These are phyloP conservation scores for Psittacara wagleri DNA, from an alignment of 2,113 vertebrate genomes.

Conservation along the genomic window DNA sequence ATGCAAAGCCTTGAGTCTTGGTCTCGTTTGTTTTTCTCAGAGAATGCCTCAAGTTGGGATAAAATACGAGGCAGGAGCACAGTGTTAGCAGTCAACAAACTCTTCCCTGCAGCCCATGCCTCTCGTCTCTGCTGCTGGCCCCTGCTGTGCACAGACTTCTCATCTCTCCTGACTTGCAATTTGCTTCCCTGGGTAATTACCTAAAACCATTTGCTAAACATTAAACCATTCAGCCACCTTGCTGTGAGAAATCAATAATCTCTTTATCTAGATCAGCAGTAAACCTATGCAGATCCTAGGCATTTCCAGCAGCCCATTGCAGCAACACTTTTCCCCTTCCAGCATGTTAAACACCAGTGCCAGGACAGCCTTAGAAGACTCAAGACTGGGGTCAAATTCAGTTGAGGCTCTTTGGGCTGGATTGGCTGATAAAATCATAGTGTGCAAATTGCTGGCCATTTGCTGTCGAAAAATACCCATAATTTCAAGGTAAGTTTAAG, in stretches of 20 bases:
- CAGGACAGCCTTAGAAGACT: no score
- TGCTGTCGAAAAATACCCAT: background rate
- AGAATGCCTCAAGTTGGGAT: background rate
- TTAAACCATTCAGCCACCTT: background rate
- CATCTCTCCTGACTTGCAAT: background rate
- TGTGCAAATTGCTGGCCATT: background rate
- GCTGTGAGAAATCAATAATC: background rate
- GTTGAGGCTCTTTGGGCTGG: background rate
- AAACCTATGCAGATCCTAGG: background rate
- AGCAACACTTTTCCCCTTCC: background rate
- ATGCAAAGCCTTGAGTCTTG: accelerated
- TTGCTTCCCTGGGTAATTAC: background rate
- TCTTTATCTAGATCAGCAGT: background rate
- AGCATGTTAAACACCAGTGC: accelerated
- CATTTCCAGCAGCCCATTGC: background rate
- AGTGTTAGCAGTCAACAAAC: background rate
- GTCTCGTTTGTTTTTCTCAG: accelerated
- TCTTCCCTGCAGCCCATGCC: accelerated
- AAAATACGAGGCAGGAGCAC: background rate
- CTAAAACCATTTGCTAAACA: background rate
- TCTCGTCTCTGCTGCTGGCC: accelerated
- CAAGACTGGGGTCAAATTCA: background rate
- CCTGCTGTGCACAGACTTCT: accelerated
- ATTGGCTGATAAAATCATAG: background rate
- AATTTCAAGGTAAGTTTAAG: background rate